Conservation (phyloP, 1,140 invertebrate genomes). For the Tetramorium alpestre region DNA sequence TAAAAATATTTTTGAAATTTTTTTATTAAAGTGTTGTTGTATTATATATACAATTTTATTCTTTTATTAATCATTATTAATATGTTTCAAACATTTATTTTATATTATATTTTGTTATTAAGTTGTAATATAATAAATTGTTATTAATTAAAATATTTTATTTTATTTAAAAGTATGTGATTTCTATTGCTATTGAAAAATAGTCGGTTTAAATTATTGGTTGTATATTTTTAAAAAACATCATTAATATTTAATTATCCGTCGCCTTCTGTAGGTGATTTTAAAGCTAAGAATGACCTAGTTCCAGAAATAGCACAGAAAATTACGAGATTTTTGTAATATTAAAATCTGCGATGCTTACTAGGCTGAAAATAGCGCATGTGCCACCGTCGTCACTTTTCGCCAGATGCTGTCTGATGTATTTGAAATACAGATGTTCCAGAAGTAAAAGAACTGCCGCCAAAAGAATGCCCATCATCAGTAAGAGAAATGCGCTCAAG, state of each 20-base stretch:
- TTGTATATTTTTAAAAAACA: not conserved
- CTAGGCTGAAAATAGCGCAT: slow-evolving; percentile 95
- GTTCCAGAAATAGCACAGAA: slow-evolving; percentile 3
- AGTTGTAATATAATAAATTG: not conserved
- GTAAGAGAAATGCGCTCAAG: slow-evolving; percentile 97
- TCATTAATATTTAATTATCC: slow-evolving; percentile 9
- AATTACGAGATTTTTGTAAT: slow-evolving; percentile 37
- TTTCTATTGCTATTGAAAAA: not conserved
- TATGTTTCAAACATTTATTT: not conserved
- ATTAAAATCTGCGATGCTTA: slow-evolving; percentile 80
- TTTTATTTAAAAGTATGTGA: not conserved
- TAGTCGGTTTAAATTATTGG: not conserved
- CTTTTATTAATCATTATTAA: not conserved
- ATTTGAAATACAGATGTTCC: slow-evolving; percentile 98
- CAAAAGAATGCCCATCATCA: slow-evolving; percentile 96
- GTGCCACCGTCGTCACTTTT: slow-evolving; percentile 95
- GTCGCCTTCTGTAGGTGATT: not conserved
- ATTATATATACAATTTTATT: not conserved
- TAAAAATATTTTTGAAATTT: not conserved
- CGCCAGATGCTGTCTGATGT: slow-evolving; percentile 94
- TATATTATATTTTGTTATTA: not conserved
- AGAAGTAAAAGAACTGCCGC: slow-evolving; percentile 93
- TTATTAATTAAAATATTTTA: not conserved
- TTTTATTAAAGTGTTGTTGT: not conserved
- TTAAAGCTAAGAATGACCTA: slow-evolving; percentile 28